Percentiles rank a stretch among this genome's conserved stretches.
These are phyloP conservation scores for Drosophila arawakana DNA, from an alignment of 1,140 invertebrate species.

Conservation along the genomic window DNA sequence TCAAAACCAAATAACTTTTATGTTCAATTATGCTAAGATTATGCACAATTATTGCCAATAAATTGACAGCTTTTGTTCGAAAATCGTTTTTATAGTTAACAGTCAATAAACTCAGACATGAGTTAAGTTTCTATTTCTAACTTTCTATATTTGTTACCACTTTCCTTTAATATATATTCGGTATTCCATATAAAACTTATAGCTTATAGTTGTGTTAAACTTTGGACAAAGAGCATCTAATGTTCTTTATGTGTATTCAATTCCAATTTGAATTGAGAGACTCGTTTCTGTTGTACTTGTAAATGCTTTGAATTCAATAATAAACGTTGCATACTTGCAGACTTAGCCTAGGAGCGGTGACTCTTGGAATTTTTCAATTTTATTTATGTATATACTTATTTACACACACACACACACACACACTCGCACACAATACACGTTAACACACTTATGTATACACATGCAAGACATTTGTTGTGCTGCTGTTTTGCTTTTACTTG, in stretches of 20 bases:
- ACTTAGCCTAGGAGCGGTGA: conserved; percentile 15
- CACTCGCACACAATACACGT: neutral
- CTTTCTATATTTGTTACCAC: no score
- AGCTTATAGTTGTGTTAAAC: neutral
- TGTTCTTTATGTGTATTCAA: neutral
- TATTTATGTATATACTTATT: conserved; percentile 23
- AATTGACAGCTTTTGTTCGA: no score
- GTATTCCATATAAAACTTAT: no score
- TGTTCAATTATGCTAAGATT: neutral
- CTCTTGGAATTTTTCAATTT: conserved; percentile 71
- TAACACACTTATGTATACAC: conserved; percentile 1
- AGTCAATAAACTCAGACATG: no score
- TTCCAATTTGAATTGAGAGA: neutral
- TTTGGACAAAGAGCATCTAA: neutral
- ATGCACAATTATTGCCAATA: neutral
- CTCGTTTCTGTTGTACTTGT: neutral
- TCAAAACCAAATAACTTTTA: neutral
- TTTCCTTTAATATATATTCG: no score
- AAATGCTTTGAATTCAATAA: conserved; percentile 42
- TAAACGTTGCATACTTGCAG: conserved; percentile 43
- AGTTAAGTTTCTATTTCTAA: no score
- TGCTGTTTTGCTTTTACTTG: conserved; percentile 46
- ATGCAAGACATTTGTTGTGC: conserved; percentile 33
- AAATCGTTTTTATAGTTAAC: no score
- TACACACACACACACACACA: conserved; percentile 2